phyloP scores from a whole-genome alignment of 2,888 invertebrate species.

The Parnassius apollo region DNA sequence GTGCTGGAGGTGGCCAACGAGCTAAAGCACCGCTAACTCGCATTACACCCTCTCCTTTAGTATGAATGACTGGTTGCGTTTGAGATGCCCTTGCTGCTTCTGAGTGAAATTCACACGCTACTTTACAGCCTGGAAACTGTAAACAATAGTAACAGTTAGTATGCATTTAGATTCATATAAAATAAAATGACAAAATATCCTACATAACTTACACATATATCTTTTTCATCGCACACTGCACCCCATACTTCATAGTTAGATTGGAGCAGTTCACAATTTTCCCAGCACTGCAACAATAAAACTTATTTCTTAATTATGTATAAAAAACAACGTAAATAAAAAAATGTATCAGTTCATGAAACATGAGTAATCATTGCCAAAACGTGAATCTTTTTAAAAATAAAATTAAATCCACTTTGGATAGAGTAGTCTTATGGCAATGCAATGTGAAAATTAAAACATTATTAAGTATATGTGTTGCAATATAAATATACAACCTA shows the following conservation, averaged over 20 bases:
- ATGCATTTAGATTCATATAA: not conserved
- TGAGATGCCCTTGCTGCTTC: slow-evolving; percentile 83
- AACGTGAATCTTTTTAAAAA: no score
- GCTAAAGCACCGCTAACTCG: slow-evolving; percentile 83
- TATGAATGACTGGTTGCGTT: slow-evolving; percentile 85
- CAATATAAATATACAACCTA: not conserved
- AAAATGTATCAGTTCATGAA: no score
- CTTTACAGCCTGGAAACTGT: slow-evolving; percentile 87
- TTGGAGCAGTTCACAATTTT: slow-evolving; percentile 87
- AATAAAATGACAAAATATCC: not conserved
- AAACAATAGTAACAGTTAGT: slow-evolving; percentile 45
- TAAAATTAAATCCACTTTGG: no score
- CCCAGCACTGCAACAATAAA: slow-evolving; percentile 87
- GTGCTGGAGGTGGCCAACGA: slow-evolving; percentile 84
- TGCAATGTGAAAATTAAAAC: no score
- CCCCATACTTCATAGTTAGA: slow-evolving; percentile 88
- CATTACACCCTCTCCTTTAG: slow-evolving; percentile 85
- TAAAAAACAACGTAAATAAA: no score
- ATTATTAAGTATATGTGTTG: no score
- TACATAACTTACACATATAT: slow-evolving; percentile 85
- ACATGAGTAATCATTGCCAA: no score
- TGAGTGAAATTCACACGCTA: slow-evolving; percentile 85
- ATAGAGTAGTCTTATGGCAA: no score
- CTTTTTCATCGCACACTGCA: slow-evolving; percentile 85
- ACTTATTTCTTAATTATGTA: slow-evolving; percentile 21